A percentile compares a stretch with the other conserved stretches of the same genome.
These are phyloP conservation scores for Hycleus phaleratus DNA, from an alignment of 1,140 invertebrate genomes.

Conservation along the genomic window DNA sequence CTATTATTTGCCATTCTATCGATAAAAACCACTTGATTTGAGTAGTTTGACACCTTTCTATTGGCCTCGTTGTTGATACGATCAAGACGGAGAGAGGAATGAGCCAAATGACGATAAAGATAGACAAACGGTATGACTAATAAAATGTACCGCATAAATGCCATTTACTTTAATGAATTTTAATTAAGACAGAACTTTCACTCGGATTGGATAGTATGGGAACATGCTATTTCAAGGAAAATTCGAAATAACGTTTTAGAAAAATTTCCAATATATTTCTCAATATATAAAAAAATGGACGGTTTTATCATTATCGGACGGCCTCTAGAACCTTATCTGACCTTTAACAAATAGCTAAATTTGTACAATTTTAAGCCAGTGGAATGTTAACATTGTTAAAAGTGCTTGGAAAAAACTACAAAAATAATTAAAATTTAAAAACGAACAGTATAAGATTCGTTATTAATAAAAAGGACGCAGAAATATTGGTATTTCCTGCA, in stretches of 20 bases:
- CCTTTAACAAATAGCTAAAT: no score
- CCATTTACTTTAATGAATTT: slow-evolving; percentile 9
- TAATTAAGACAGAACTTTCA: slow-evolving; percentile 7
- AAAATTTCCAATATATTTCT: no score
- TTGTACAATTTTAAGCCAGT: no score
- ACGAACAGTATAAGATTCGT: no score
- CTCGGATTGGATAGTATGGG: slow-evolving; percentile 7
- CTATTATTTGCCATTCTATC: slow-evolving; percentile 31
- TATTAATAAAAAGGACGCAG: slow-evolving; percentile 4
- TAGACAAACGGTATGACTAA: slow-evolving; percentile 12
- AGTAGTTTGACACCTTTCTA: slow-evolving; percentile 2
- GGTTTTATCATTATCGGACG: no score
- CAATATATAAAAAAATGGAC: no score
- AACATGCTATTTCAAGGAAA: not conserved
- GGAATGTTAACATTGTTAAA: no score
- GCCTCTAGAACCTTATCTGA: no score
- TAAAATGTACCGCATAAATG: slow-evolving; percentile 11
- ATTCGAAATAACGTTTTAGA: no score
- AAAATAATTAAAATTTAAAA: no score
- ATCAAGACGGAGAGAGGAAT: slow-evolving; percentile 3
- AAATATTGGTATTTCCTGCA: slow-evolving; percentile 41
- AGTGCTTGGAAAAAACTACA: no score
- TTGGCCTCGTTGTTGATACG: no score
- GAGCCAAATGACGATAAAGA: slow-evolving; percentile 1
- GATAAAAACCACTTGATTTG: slow-evolving; percentile 7